Conservation (phyloP, 2,113 vertebrate species). For the Macaca mulatta region DNA sequence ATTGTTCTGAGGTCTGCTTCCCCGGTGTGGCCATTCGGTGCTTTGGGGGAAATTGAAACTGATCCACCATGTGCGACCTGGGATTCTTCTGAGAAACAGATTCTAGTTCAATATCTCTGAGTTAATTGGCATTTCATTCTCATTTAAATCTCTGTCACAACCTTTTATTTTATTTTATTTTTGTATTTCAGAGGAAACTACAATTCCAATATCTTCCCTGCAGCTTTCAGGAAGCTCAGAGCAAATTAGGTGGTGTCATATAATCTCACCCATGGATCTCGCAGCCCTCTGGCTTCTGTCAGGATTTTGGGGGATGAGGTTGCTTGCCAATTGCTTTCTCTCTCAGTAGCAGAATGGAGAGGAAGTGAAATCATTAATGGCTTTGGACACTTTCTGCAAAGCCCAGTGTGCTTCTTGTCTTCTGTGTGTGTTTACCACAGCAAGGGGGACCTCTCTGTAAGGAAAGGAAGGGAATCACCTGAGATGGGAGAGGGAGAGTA, state of each 20-base stretch:
- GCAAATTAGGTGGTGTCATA: constrained; percentile 30
- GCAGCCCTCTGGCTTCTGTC: background rate
- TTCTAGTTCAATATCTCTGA: constrained; percentile 50
- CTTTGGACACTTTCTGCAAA: background rate
- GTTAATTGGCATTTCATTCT: constrained; percentile 70
- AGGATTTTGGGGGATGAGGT: background rate
- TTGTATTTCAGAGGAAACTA: constrained; percentile 50
- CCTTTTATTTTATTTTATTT: constrained; percentile 60
- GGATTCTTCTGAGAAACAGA: constrained; percentile 39
- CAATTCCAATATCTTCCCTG: background rate
- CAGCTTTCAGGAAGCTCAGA: constrained; percentile 44
- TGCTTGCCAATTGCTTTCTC: background rate
- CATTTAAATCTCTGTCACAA: constrained; percentile 68
- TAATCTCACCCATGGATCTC: background rate
- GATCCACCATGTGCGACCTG: background rate
- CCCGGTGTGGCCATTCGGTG: background rate
- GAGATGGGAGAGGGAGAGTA: background rate
- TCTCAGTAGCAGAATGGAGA: background rate
- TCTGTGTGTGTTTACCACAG: background rate
- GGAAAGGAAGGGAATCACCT: background rate
- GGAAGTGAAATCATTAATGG: background rate
- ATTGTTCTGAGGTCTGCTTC: constrained; percentile 22
- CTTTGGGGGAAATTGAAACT: constrained; percentile 66
- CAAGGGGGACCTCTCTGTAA: background rate
- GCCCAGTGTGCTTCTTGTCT: background rate